These are phyloP conservation scores for Hemithea aestivaria DNA, from an alignment of 2,888 invertebrate genomes.

Conservation along the genomic window DNA sequence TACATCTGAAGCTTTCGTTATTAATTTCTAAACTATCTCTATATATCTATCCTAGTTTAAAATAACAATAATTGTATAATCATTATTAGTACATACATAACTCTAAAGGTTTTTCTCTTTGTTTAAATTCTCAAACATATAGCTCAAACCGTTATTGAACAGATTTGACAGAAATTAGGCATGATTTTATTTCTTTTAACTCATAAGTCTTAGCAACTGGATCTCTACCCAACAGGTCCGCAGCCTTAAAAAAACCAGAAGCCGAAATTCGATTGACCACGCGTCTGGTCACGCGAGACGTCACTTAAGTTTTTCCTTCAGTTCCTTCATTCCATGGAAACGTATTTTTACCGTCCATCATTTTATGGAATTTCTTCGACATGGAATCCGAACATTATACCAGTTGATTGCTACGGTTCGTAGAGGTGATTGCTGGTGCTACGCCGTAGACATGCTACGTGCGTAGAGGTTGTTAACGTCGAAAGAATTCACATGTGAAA, in stretches of 20 bases:
- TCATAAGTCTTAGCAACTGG: no score
- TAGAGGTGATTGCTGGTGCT: slow-evolving; percentile 35
- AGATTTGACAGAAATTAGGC: no score
- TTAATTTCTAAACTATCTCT: no score
- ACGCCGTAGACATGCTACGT: slow-evolving; percentile 38
- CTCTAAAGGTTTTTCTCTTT: no score
- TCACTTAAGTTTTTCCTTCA: slow-evolving; percentile 66
- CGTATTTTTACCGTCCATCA: slow-evolving; percentile 39
- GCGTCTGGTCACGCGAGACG: slow-evolving; percentile 61
- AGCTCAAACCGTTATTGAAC: no score
- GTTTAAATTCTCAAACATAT: no score
- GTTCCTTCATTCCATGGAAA: slow-evolving; percentile 45
- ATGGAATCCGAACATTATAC: slow-evolving; percentile 73
- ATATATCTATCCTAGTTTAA: no score
- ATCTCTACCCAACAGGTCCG: no score
- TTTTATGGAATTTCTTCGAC: slow-evolving; percentile 70
- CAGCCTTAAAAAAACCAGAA: slow-evolving; percentile 22
- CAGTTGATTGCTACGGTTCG: slow-evolving; percentile 60
- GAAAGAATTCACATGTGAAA: neutral
- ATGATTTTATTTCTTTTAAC: no score
- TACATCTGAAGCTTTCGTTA: no score
- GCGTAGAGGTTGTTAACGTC: slow-evolving; percentile 28
- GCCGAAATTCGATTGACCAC: slow-evolving; percentile 60
- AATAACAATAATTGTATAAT: no score
- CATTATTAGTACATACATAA: no score